These are phyloP conservation scores for Numida meleagris DNA, from an alignment of 2,113 vertebrate species.

Conservation along the genomic window DNA sequence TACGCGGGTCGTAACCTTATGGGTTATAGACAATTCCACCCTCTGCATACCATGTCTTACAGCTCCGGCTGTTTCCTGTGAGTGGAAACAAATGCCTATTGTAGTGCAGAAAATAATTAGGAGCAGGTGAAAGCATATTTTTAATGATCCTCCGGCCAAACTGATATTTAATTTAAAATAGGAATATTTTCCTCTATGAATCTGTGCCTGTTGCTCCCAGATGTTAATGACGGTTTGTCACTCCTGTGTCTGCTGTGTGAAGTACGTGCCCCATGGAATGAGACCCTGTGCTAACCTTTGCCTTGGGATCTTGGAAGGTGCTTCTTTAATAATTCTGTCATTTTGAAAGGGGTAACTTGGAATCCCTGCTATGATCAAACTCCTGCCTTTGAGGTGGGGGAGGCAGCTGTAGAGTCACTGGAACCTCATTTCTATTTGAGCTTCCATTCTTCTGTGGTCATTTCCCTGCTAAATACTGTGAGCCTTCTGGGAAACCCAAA, in stretches of 20 bases:
- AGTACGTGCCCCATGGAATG: accelerated
- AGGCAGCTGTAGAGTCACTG: not conserved
- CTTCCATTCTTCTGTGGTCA: not conserved
- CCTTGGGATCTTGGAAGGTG: not conserved
- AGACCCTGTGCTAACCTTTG: not conserved
- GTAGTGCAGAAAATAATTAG: conserved; percentile 51
- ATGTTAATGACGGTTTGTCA: not conserved
- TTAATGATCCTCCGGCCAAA: conserved; percentile 26
- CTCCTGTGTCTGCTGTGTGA: not conserved
- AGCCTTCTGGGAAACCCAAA: not conserved
- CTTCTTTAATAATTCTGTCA: not conserved
- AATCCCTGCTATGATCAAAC: not conserved
- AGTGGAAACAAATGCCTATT: conserved; percentile 49
- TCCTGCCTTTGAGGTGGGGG: not conserved
- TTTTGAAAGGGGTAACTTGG: not conserved
- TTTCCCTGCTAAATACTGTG: not conserved
- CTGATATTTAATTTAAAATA: not conserved
- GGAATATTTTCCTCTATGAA: not conserved
- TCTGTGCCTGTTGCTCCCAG: not conserved
- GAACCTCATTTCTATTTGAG: not conserved
- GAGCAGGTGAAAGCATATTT: conserved; percentile 60
- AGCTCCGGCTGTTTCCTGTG: not conserved
- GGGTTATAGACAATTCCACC: conserved; percentile 19
- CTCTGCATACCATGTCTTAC: not conserved
- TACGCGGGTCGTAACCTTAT: not conserved